These are phyloP conservation scores for Papilio polytes DNA, from an alignment of 1,140 invertebrate genomes.

Conservation along the genomic window DNA sequence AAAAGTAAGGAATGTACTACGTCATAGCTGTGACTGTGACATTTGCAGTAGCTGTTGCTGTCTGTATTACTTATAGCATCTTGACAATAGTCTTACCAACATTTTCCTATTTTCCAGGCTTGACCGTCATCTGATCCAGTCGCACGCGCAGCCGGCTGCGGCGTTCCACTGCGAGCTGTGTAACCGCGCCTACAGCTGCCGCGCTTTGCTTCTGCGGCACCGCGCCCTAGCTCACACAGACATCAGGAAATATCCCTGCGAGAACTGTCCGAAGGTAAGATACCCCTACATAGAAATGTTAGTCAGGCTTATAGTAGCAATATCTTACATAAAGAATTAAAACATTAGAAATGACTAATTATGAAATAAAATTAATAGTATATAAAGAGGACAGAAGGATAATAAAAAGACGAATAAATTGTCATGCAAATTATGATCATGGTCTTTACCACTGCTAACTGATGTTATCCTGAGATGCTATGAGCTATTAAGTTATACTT, in stretches of 20 bases:
- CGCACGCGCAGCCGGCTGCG: conserved; percentile 90
- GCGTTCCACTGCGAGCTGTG: conserved; percentile 94
- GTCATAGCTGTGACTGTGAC: no score
- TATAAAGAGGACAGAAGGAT: neutral
- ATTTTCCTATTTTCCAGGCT: conserved; percentile 86
- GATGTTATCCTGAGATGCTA: neutral
- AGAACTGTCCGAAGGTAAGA: conserved; percentile 94
- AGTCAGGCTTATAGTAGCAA: neutral
- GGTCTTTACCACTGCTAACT: neutral
- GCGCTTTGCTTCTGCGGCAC: conserved; percentile 92
- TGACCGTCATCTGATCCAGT: conserved; percentile 91
- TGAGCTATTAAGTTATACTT: neutral
- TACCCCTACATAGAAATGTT: conserved; percentile 4
- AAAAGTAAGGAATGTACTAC: no score
- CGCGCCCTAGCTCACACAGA: conserved; percentile 91
- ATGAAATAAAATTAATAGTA: neutral
- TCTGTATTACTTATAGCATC: neutral
- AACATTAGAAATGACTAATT: neutral
- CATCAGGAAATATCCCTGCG: conserved; percentile 93
- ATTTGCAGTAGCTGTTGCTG: neutral
- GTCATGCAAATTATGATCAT: no score
- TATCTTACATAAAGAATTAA: neutral
- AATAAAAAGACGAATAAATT: no score
- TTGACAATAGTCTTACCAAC: neutral
- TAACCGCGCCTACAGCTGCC: conserved; percentile 92